These are phyloP conservation scores for Zeus faber DNA, from an alignment of 2,113 vertebrate genomes.

Conservation along the genomic window DNA sequence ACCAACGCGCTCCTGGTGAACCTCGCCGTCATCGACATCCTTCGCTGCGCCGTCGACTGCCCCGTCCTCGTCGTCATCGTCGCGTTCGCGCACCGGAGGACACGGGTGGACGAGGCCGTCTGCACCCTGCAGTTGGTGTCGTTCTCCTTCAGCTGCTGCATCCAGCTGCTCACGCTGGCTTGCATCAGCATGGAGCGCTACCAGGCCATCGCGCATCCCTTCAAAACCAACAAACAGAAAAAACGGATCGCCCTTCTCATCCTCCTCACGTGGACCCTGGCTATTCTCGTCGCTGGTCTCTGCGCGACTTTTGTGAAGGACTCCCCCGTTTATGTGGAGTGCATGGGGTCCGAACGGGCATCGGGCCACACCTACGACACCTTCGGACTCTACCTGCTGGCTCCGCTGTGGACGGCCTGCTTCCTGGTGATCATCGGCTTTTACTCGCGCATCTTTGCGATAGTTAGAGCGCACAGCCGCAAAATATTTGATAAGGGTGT, in stretches of 20 bases:
- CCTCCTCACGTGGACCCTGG: conserved; percentile 61
- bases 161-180: conserved; percentile 74
- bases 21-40: conserved; percentile 64
- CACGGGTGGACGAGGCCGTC: conserved; percentile 29
- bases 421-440: conserved; percentile 66
- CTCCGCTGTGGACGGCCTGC: conserved; percentile 71
- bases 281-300: conserved; percentile 51
- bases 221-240: conserved; percentile 52
- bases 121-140: conserved; percentile 65
- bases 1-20: conserved; percentile 74
- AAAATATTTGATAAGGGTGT: conserved; percentile 75
- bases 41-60: conserved; percentile 68
- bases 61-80: conserved; percentile 64
- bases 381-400: conserved; percentile 69
- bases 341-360: conserved; percentile 40
- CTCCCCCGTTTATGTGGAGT: conserved; percentile 60
- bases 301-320: conserved; percentile 56
- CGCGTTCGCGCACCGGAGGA: conserved; percentile 18
- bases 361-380: conserved; percentile 52
- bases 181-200: conserved; percentile 74
- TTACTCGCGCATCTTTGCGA: conserved; percentile 66
- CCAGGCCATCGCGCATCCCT: conserved; percentile 71
- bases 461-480: conserved; percentile 65
- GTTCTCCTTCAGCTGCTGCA: conserved; percentile 73
- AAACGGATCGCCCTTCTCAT: conserved; percentile 54